phyloP scores from a whole-genome alignment of 2,888 invertebrate genomes.

The Psylliodes chrysocephalus region DNA sequence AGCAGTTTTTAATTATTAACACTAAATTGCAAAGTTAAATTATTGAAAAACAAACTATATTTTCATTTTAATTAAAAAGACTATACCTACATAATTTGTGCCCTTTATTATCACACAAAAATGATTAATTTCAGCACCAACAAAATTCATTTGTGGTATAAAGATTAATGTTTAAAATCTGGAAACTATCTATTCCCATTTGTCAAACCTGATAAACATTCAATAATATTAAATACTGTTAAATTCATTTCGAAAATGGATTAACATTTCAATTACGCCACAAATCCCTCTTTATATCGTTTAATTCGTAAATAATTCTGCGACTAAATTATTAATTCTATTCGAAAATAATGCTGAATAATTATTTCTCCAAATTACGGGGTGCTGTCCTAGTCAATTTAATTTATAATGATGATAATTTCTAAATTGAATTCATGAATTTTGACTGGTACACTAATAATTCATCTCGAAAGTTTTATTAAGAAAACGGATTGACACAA shows the following conservation, averaged over 20 bases:
- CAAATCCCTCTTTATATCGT: not conserved
- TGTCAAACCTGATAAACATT: constrained; percentile 1
- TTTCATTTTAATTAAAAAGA: no score
- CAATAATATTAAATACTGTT: constrained; percentile 5
- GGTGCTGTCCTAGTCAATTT: no score
- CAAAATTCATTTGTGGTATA: constrained; percentile 1
- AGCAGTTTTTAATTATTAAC: no score
- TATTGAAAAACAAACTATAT: no score
- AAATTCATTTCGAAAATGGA: constrained; percentile 1
- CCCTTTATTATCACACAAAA: not conserved
- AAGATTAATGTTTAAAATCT: constrained; percentile 6
- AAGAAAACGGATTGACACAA: no score
- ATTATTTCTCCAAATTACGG: not conserved
- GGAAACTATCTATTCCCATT: not conserved
- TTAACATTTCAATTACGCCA: not conserved
- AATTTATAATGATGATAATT: no score
- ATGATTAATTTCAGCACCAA: constrained; percentile 1
- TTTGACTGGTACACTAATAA: no score
- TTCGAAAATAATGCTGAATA: not conserved
- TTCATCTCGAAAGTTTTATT: no score
- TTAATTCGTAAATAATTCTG: not conserved
- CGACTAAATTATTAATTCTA: not conserved
- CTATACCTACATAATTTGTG: no score
- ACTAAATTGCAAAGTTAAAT: no score
- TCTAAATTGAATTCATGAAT: no score